Percentiles rank a stretch among this genome's conserved stretches.
These are phyloP conservation scores for Ceratotherium simum DNA, from an alignment of 2,113 vertebrate genomes.

Conservation along the genomic window DNA sequence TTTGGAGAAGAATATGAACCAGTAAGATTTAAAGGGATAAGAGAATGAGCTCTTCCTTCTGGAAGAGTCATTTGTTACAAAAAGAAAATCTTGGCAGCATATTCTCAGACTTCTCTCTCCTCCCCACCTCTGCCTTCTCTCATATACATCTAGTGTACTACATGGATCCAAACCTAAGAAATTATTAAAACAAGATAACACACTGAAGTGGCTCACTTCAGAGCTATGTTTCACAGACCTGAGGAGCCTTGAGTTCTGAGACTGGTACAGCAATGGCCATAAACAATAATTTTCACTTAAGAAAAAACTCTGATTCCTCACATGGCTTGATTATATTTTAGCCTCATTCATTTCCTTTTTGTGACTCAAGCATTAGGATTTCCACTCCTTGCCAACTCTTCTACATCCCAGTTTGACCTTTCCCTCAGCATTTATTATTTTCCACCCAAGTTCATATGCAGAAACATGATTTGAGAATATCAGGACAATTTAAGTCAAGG, in stretches of 20 bases:
- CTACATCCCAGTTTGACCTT: conserved; percentile 30
- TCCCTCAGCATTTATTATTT: background rate
- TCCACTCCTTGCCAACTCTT: conserved; percentile 25
- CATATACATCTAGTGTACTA: background rate
- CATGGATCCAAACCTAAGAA: conserved; percentile 31
- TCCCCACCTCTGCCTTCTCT: background rate
- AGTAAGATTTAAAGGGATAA: background rate
- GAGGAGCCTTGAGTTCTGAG: background rate
- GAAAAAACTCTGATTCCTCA: background rate
- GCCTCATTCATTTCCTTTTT: background rate
- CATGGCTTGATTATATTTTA: background rate
- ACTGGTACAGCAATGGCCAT: background rate
- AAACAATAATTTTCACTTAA: conserved; percentile 1
- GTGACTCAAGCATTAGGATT: background rate
- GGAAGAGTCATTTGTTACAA: conserved; percentile 35
- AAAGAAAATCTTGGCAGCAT: conserved; percentile 49
- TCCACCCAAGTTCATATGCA: background rate
- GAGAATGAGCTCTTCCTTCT: conserved; percentile 44
- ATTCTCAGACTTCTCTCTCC: background rate
- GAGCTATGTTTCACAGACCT: background rate
- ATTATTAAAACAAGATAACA: conserved; percentile 36
- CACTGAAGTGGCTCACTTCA: background rate
- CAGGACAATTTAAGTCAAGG: background rate
- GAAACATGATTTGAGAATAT: background rate
- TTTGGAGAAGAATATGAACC: conserved; percentile 40